phyloP scores from a whole-genome alignment of 2,888 invertebrate genomes.

The Poecilobothrus nobilitatus region DNA sequence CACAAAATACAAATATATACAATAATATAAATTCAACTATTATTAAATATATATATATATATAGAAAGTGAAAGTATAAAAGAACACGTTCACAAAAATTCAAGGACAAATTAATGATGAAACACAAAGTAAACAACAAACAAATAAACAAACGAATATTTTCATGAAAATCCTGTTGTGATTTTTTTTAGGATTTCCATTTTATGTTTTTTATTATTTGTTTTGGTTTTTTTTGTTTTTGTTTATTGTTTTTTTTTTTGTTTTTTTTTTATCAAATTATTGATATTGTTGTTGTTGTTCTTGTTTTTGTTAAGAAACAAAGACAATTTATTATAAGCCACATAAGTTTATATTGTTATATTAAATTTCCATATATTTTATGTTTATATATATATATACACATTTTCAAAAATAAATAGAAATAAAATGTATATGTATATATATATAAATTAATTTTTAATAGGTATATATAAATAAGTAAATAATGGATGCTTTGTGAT shows the following conservation, averaged over 20 bases:
- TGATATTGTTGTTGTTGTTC: no score
- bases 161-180: neutral
- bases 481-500: neutral
- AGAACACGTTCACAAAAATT: neutral
- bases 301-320: neutral
- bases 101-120: slow-evolving; percentile 2
- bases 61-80: neutral
- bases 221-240: no score
- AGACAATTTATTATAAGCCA: neutral
- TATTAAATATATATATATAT: no score
- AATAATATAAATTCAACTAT: neutral
- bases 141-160: neutral
- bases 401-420: no score
- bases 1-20: neutral
- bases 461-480: neutral
- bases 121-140: neutral
- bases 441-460: neutral
- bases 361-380: no score
- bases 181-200: neutral
- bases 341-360: no score
- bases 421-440: neutral
- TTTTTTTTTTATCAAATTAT: no score
- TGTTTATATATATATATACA: no score
- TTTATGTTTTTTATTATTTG: neutral
- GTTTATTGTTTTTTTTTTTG: no score